Base-by-base conservation (phyloP, 2,888 invertebrate species). In the Fissipunctia ypsillon region DNA sequence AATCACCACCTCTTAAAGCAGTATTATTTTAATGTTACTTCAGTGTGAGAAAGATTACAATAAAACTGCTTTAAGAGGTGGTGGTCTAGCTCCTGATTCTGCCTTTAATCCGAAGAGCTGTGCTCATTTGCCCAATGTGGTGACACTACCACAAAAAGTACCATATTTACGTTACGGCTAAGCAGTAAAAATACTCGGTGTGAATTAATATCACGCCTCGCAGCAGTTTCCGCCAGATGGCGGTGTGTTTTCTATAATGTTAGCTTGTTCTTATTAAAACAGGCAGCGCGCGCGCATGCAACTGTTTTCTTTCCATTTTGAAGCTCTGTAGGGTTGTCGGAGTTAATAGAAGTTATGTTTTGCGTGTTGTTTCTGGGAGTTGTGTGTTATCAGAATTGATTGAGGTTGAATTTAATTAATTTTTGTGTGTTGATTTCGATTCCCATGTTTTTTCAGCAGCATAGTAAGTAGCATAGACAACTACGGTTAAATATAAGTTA, bases 301-400 rank as follows among this genome's bases (percentile, higher is more conserved):
- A 89, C 91, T 94, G 93, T 94, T 94, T 95, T 93, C 91, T 90
- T 93, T 94, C 89, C 85, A 92, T 93, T 92, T 88, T 78, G 84
- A 83, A 84, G 80, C 80, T 66, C 84, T 76, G 73, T 85, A 91
- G 90, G 91, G 91, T 69, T 91, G 90, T 54, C 81, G 38, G n/a
- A 38, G 50, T 68, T 71, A 57, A 76, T 67, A 65, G 25, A 31
- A 65, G n/a, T n/a, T n/a, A n/a, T 59, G 16, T 9, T 14, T 14
- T 19, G 1, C 19, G 31, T 45, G 22, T 69, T 57, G 66, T 45
- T 81, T 66, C 52, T 69, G 25, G 35, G 14, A 3, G 50, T 41
- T 54, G 31, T 35, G 22, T 14, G 52, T 28, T 65, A 54, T 16
- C 9, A 2, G 3, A 38, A 54, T 76, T 69, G n/a, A 61, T 65